Evolutionary conservation across 2,797 vertebrate species (phyloP).

Genomic region (Eospalax fontanierii): DNA sequence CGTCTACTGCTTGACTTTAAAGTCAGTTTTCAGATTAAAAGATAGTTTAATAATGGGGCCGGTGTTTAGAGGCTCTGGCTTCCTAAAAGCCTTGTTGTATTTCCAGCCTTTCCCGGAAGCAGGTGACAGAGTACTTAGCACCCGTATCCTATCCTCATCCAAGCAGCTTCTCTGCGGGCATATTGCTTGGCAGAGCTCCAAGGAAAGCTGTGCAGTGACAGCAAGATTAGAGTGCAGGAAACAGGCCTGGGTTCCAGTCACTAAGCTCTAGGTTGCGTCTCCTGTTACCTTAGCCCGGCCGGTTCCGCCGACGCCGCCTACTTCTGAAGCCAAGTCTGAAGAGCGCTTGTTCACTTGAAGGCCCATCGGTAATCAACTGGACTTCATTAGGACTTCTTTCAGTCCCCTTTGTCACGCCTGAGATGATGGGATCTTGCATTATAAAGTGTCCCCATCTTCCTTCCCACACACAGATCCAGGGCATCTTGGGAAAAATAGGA

Average conservation of each 20-base stretch:
- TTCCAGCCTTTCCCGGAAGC: conserved; percentile 71
- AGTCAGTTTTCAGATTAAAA: conserved; percentile 65
- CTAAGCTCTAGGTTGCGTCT: background rate
- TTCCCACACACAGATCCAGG: background rate
- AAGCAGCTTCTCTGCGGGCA: conserved; percentile 65
- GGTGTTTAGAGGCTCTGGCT: conserved; percentile 19
- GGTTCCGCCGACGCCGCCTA: background rate
- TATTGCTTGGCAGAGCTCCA: conserved; percentile 63
- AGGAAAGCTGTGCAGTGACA: conserved; percentile 58
- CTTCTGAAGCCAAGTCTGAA: background rate
- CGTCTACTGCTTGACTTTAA: conserved; percentile 44
- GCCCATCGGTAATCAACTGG: background rate
- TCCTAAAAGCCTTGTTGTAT: conserved; percentile 41
- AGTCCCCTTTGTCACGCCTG: background rate
- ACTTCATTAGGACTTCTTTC: background rate
- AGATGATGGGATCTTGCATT: background rate
- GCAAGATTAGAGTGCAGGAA: conserved; percentile 64
- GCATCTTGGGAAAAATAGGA: background rate
- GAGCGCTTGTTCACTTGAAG: background rate
- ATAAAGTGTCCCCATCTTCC: background rate
- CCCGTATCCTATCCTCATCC: conserved; percentile 55
- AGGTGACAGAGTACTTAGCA: conserved; percentile 60
- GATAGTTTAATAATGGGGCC: conserved; percentile 54
- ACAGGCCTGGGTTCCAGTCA: background rate
- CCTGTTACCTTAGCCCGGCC: background rate